Base-by-base conservation (phyloP, 2,113 vertebrate genomes). In the Nematolebias whitei region DNA sequence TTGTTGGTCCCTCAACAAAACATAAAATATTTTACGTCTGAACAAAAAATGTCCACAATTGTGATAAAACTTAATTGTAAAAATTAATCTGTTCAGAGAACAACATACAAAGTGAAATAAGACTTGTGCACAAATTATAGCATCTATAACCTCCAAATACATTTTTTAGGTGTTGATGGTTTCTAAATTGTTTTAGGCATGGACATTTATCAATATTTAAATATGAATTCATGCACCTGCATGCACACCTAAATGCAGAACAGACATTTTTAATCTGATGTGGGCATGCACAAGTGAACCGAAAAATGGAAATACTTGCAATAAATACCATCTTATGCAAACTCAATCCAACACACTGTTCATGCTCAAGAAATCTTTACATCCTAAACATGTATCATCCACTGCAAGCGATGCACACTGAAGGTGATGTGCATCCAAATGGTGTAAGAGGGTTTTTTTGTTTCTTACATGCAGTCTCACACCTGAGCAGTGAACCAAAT, bases 361-460 rank as follows among this genome's bases (percentile, higher is more conserved):
- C 40, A 39, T 64, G 38, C 39, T 67, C 18, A 71, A 18, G 15
- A 49, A 67, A 44, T 12, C 9, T 47, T 26, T 22, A 26, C 35
- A 22, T 35, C 14, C 47, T 43, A 55, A 52, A 74, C 12, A 22
- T 40, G 50, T 63, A 38, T 73, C 68, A 65, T 44, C 38, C 49
- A 50, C 43, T 11, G 51, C 32, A 55, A 66, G 65, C 43, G n/a
- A 6, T 44, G 59, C 76, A 52, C 63, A 78, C 57, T 23, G 69
- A 63, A 77, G 65, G 19, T 47, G 26, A 69, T 65, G 61, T 12
- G 2, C 56, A 40, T 66, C 47, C 66, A 70, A 53, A 39, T 60
- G 77, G 45, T 67, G 68, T 71, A 67, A 67, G 71, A 12, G 14
- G 23, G n/a, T 14, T 52, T 60, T 58, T 58, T 53, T 56, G 55